Evolutionary conservation across 2,113 vertebrate genomes (phyloP).

Genomic region (Gopherus evgoodei): DNA sequence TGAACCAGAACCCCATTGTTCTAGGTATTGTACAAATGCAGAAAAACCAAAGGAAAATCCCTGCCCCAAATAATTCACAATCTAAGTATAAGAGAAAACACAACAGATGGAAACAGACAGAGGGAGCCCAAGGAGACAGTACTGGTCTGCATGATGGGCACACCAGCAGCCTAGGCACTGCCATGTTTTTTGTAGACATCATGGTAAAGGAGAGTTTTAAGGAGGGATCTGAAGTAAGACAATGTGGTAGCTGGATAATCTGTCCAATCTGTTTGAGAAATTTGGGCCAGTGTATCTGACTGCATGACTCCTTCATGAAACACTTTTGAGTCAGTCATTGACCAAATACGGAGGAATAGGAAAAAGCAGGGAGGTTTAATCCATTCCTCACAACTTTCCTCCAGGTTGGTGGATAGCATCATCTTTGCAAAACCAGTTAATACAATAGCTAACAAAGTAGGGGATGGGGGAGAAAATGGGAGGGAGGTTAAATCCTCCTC

Average conservation of each 20-base stretch:
- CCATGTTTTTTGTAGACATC: not conserved
- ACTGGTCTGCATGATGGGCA: not conserved
- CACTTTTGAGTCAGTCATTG: not conserved
- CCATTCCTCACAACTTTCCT: not conserved
- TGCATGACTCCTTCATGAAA: slow-evolving; percentile 1
- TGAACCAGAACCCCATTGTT: not conserved
- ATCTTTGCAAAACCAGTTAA: slow-evolving; percentile 42
- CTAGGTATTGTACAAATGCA: not conserved
- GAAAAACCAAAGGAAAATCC: slow-evolving; percentile 6
- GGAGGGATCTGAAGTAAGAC: not conserved
- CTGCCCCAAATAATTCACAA: not conserved
- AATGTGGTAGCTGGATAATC: not conserved
- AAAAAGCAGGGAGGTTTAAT: not conserved
- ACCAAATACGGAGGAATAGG: not conserved
- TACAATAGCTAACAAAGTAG: slow-evolving; percentile 43
- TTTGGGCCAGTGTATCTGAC: not conserved
- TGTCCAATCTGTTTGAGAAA: not conserved
- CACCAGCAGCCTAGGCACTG: not conserved
- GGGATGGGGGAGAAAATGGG: too few species aligned
- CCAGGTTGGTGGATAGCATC: not conserved
- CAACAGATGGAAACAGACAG: not conserved
- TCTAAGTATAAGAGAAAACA: not conserved
- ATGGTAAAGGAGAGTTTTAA: not conserved
- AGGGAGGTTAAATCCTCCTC: slow-evolving; percentile 75
- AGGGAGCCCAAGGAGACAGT: not conserved